Conservation (phyloP, 2,888 invertebrate species). For the Cartodere bifasciata region DNA sequence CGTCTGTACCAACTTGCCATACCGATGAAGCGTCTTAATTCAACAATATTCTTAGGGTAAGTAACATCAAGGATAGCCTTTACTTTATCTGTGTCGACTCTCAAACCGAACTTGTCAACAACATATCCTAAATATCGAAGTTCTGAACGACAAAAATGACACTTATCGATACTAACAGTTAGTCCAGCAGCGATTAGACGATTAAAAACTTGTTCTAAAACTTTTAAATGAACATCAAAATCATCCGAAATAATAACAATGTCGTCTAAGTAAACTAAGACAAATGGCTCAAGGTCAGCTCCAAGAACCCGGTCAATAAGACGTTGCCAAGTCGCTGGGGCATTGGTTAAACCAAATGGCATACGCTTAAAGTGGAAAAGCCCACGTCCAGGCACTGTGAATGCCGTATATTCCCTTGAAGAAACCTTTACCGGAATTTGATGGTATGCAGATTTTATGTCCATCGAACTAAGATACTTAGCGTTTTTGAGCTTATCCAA, state of each 20-base stretch:
- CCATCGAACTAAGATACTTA: conserved; percentile 5
- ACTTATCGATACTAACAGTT: conserved; percentile 11
- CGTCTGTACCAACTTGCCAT: conserved; percentile 13
- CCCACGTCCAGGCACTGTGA: conserved; percentile 5
- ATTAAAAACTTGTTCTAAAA: conserved; percentile 3
- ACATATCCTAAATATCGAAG: conserved; percentile 11
- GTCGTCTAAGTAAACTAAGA: conserved; percentile 13
- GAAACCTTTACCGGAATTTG: conserved; percentile 6
- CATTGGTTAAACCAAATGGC: conserved; percentile 7
- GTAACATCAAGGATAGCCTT: conserved; percentile 13
- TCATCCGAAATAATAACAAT: conserved; percentile 5
- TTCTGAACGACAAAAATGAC: conserved; percentile 11
- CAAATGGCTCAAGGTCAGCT: conserved; percentile 11
- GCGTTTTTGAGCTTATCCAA: conserved; percentile 3
- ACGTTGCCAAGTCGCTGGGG: conserved; percentile 6
- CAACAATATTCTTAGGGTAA: conserved; percentile 8
- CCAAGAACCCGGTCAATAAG: conserved; percentile 4
- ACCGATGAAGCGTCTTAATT: conserved; percentile 10
- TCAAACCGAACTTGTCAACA: conserved; percentile 9
- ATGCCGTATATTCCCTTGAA: conserved; percentile 2
- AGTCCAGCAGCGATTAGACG: conserved; percentile 5
- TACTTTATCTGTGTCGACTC: conserved; percentile 13
- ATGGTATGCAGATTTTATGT: conserved; percentile 7
- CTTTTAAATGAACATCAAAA: conserved; percentile 2
- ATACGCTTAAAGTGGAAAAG: conserved; percentile 1